phyloP scores from a whole-genome alignment of 1,140 invertebrate genomes.

The Capitella teleta region DNA sequence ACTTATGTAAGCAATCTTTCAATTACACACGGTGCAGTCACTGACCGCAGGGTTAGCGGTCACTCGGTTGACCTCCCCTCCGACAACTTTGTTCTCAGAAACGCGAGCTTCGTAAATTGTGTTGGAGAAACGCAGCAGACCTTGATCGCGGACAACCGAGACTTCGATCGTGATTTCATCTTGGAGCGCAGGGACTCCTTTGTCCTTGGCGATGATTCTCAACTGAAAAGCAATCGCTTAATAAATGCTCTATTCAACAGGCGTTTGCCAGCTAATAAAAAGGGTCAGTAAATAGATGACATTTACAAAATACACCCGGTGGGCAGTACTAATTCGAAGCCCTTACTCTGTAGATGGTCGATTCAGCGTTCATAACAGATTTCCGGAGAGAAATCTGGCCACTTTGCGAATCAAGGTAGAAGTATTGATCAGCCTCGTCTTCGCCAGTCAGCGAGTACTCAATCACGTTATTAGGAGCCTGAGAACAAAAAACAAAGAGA shows the following conservation, averaged over 20 bases:
- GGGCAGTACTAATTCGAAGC: too few species aligned
- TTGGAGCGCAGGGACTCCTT: neutral
- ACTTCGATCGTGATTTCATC: neutral
- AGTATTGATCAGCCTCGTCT: neutral
- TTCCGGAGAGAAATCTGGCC: conserved; percentile 10
- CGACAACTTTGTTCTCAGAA: conserved; percentile 7
- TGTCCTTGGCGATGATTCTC: conserved; percentile 1
- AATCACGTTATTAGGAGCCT: conserved; percentile 21
- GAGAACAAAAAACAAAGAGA: conserved; percentile 12
- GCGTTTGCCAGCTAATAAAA: too few species aligned
- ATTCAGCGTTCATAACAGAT: conserved; percentile 15
- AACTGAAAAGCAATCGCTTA: neutral
- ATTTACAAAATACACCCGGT: too few species aligned
- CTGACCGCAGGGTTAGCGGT: neutral
- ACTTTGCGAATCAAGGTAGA: conserved; percentile 3
- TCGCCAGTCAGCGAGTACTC: conserved; percentile 17
- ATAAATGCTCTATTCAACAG: neutral
- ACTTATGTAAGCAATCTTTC: neutral
- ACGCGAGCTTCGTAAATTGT: neutral
- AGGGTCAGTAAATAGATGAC: too few species aligned
- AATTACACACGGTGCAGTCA: too few species aligned
- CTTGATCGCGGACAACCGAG: conserved; percentile 6
- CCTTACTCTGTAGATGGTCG: conserved; percentile 4
- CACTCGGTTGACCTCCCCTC: neutral
- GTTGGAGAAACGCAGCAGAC: conserved; percentile 1